A percentile compares a stretch with the other conserved stretches of the same genome.
These are phyloP conservation scores for Datnioides undecimradiatus DNA, from an alignment of 2,113 vertebrate species.

Conservation along the genomic window DNA sequence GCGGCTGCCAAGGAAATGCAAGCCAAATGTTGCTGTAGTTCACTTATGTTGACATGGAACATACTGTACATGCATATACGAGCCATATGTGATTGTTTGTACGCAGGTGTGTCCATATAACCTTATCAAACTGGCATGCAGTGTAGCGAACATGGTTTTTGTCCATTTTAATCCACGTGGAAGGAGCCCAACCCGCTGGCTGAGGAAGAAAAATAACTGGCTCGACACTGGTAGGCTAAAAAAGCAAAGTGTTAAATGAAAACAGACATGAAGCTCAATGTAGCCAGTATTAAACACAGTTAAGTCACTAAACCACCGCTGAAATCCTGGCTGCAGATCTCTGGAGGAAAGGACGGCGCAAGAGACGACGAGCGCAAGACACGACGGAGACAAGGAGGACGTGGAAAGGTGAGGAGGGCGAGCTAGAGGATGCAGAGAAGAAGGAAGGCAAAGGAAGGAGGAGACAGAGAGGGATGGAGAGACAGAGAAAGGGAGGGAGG, in stretches of 20 bases:
- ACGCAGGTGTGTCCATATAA: slow-evolving; percentile 42
- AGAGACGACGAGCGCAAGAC: not conserved
- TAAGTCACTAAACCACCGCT: slow-evolving; percentile 9
- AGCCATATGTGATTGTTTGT: slow-evolving; percentile 16
- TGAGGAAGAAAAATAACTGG: slow-evolving; percentile 23
- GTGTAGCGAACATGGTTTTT: slow-evolving; percentile 34
- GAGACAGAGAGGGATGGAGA: not conserved
- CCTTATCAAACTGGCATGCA: slow-evolving; percentile 46
- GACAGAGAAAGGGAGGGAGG: not conserved
- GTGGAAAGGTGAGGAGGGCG: not conserved
- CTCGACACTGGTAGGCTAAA: slow-evolving; percentile 13
- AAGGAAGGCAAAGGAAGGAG: not conserved
- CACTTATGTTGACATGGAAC: slow-evolving; percentile 33
- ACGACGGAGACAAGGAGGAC: not conserved
- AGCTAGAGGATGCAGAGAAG: not conserved
- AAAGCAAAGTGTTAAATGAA: slow-evolving; percentile 25
- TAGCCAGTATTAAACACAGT: slow-evolving; percentile 18
- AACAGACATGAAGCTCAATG: slow-evolving; percentile 7
- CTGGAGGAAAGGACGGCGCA: not conserved
- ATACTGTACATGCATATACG: not conserved
- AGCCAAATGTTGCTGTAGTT: slow-evolving; percentile 55
- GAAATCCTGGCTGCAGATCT: not conserved
- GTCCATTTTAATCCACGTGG: slow-evolving; percentile 30
- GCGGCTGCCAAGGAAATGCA: slow-evolving; percentile 53
- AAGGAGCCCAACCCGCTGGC: slow-evolving; percentile 6